A percentile compares a stretch with the other conserved stretches of the same genome.
phyloP scores from a whole-genome alignment of 2,888 invertebrate species.

The Steinernema scapterisci region DNA sequence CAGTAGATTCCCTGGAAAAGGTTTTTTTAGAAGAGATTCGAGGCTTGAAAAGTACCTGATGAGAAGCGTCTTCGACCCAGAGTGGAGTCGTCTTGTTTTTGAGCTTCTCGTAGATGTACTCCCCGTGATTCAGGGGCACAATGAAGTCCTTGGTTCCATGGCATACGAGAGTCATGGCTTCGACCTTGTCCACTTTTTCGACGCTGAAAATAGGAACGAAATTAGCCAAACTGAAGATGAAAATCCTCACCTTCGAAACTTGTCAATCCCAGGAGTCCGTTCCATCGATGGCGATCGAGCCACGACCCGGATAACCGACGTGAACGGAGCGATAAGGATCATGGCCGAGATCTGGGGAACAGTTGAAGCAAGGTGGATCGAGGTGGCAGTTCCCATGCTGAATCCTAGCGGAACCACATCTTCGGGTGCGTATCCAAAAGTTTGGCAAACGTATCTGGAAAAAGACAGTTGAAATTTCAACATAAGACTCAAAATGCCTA shows the following conservation, averaged over 20 bases:
- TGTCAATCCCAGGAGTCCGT: conserved; percentile 34
- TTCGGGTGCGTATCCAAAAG: conserved; percentile 41
- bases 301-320: conserved; percentile 47
- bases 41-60: neutral
- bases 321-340: conserved; percentile 53
- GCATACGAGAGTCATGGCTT: conserved; percentile 47
- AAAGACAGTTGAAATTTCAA: neutral
- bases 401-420: conserved; percentile 51
- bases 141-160: conserved; percentile 48
- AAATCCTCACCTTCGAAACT: conserved; percentile 18
- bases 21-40: neutral
- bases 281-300: conserved; percentile 28
- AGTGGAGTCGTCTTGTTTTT: neutral
- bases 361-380: conserved; percentile 22
- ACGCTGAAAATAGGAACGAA: conserved; percentile 36
- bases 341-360: conserved; percentile 41
- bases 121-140: conserved; percentile 32
- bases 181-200: conserved; percentile 44
- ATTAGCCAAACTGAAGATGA: neutral
- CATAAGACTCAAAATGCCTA: too few species aligned
- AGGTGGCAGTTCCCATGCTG: conserved; percentile 28
- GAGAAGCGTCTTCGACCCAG: conserved; percentile 8
- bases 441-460: conserved; percentile 36
- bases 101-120: neutral
- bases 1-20: conserved; percentile 18